Conservation (phyloP, 2,113 vertebrate genomes). For the Mugil cephalus region DNA sequence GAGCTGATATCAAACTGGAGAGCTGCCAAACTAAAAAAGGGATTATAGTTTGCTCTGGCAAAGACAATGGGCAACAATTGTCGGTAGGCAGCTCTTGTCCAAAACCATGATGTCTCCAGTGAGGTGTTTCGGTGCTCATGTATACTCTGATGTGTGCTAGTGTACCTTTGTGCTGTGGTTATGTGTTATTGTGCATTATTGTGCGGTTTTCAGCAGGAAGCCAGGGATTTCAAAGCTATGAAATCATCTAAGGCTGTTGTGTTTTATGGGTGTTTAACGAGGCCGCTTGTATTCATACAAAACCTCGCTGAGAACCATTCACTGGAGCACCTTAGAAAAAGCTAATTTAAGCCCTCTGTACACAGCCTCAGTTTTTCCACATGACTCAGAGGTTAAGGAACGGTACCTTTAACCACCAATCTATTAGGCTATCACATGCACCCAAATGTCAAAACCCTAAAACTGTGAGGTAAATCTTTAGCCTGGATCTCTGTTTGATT, state of each 20-base stretch:
- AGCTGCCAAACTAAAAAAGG: slow-evolving; percentile 36
- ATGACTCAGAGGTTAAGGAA: slow-evolving; percentile 60
- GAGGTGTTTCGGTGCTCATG: slow-evolving; percentile 19
- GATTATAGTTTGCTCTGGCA: slow-evolving; percentile 53
- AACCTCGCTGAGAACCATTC: slow-evolving; percentile 49
- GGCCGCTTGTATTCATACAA: slow-evolving; percentile 68
- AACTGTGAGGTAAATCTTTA: slow-evolving; percentile 15
- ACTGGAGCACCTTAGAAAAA: slow-evolving; percentile 45
- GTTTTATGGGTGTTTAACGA: slow-evolving; percentile 77
- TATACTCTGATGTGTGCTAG: slow-evolving; percentile 21
- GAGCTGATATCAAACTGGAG: slow-evolving; percentile 26
- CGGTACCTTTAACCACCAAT: slow-evolving; percentile 24
- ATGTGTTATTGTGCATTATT: slow-evolving; percentile 40
- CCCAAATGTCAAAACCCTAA: slow-evolving; percentile 30
- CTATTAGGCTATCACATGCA: slow-evolving; percentile 11
- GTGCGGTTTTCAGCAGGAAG: slow-evolving; percentile 62
- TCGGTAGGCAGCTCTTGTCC: slow-evolving; percentile 61
- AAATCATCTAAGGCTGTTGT: slow-evolving; percentile 72
- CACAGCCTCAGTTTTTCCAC: slow-evolving; percentile 62
- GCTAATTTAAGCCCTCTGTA: slow-evolving; percentile 35
- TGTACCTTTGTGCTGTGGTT: slow-evolving; percentile 16
- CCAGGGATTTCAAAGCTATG: slow-evolving; percentile 75
- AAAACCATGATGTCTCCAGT: slow-evolving; percentile 37
- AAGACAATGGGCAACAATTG: slow-evolving; percentile 48
- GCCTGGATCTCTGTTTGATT: not conserved